Evolutionary conservation across 2,113 vertebrate species (phyloP).

Genomic region (Eleginops maclovinus): DNA sequence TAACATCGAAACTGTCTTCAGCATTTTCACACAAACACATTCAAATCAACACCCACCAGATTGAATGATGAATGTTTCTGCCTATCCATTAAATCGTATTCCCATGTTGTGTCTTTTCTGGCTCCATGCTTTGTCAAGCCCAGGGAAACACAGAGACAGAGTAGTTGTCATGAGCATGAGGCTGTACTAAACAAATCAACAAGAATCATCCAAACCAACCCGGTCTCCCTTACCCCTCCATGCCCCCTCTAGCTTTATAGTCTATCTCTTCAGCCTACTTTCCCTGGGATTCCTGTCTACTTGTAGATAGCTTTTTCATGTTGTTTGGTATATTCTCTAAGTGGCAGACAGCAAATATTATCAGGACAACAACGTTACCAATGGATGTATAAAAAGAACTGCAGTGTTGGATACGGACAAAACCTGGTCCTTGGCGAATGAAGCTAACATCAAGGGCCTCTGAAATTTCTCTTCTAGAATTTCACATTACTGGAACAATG

Average conservation of each 20-base stretch:
- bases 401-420: too few species aligned
- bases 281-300: neutral
- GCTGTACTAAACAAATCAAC: neutral
- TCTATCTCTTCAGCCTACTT: neutral
- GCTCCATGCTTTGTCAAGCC: slow-evolving; percentile 19
- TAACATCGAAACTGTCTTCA: neutral
- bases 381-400: too few species aligned
- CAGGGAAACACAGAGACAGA: slow-evolving; percentile 4
- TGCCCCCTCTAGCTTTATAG: neutral
- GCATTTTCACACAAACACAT: neutral
- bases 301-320: neutral
- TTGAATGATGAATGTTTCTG: neutral
- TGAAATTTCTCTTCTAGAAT: too few species aligned
- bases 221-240: neutral
- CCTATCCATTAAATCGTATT: slow-evolving; percentile 16
- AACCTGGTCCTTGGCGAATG: too few species aligned
- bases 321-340: slow-evolving; percentile 13
- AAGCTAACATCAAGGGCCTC: too few species aligned
- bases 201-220: neutral
- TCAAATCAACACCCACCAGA: slow-evolving; percentile 4
- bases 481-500: too few species aligned
- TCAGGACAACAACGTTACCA: too few species aligned
- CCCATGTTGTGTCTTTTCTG: slow-evolving; percentile 1
- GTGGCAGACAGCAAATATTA: neutral
- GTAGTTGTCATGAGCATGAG: slow-evolving; percentile 4